Base-by-base conservation (phyloP, 2,888 invertebrate genomes). In the Lamproptera curius region DNA sequence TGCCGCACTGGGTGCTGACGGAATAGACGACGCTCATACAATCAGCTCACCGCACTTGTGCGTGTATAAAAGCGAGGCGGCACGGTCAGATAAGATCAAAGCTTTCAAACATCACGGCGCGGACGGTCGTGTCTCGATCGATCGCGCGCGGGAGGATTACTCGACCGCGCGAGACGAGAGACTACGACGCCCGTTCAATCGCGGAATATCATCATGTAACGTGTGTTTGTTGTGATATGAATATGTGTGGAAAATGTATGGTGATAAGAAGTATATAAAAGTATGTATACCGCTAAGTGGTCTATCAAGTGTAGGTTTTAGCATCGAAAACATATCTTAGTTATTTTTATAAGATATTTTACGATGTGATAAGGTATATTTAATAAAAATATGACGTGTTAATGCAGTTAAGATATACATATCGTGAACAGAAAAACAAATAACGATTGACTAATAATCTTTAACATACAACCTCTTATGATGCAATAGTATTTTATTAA, bases 171-270 rank as follows among this genome's bases (percentile, higher is more conserved):
- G 55, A 66, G 58, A 58, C 55, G 55, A 75, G 76, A 64, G 73
- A 62, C 61, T 55, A 10, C 65, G 57, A 51, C 52, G 46, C 49
- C 55, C 74, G 81, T 81, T 91, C 90, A 87, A 89, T 90, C 90
- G 90, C 90, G 90, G 89, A 74, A 76, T 88, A 56, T 90, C 89
- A 91, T 91, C 91, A 91, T 65, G 31, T 16, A 20, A 13, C 4
- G n/a, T 28, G 28, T 28, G 8, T 28, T 6, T 9, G 9, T 28
- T 2, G n/a, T 10, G n/a, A 5, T 28, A 8, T 23, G 23, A 8
- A 23, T 23, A 23, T 6, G 23, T 23, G 23, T 23, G 4, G 23
- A 6, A 23, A 6, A 23, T n/a, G n/a, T n/a, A n/a, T n/a, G n/a
- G n/a, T n/a, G n/a, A n/a, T n/a, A n/a, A n/a, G n/a, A n/a, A n/a